Conservation (phyloP, 2,888 invertebrate species). For the Drosophila sordidapex region DNA sequence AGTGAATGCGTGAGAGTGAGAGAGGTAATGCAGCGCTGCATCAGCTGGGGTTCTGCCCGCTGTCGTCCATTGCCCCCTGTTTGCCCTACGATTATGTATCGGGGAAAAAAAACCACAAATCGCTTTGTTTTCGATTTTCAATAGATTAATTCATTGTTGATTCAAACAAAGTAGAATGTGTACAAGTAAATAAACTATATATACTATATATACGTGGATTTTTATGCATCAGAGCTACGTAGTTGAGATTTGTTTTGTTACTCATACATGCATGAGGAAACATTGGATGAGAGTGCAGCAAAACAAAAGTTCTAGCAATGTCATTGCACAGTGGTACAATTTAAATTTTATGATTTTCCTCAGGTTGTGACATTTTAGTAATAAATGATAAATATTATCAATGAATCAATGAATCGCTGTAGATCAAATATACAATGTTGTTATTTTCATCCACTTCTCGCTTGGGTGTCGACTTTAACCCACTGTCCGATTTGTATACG, state of each 20-base stretch:
- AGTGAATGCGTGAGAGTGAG: conserved; percentile 14
- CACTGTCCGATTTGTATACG: conserved; percentile 46
- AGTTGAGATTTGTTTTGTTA: conserved; percentile 23
- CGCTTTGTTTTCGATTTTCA: conserved; percentile 40
- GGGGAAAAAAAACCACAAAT: conserved; percentile 27
- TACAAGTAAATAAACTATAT: not conserved
- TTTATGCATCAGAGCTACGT: conserved; percentile 15
- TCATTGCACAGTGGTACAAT: conserved; percentile 46
- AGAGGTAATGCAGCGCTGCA: conserved; percentile 31
- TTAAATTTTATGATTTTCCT: not conserved
- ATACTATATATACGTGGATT: not conserved
- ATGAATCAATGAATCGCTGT: not conserved
- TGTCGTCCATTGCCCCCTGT: conserved; percentile 66
- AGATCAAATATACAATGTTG: not conserved
- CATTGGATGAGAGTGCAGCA: conserved; percentile 37
- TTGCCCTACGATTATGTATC: conserved; percentile 18
- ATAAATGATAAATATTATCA: not conserved
- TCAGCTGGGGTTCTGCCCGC: conserved; percentile 64
- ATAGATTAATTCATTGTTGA: conserved; percentile 56
- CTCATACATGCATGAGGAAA: conserved; percentile 28
- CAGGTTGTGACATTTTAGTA: not conserved
- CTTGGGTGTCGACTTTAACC: not conserved
- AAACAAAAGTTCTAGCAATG: conserved; percentile 29
- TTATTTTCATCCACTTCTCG: conserved; percentile 8
- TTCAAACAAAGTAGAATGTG: conserved; percentile 30